Conservation (phyloP, 2,888 invertebrate genomes). For the Chrysolina oricalcia region DNA sequence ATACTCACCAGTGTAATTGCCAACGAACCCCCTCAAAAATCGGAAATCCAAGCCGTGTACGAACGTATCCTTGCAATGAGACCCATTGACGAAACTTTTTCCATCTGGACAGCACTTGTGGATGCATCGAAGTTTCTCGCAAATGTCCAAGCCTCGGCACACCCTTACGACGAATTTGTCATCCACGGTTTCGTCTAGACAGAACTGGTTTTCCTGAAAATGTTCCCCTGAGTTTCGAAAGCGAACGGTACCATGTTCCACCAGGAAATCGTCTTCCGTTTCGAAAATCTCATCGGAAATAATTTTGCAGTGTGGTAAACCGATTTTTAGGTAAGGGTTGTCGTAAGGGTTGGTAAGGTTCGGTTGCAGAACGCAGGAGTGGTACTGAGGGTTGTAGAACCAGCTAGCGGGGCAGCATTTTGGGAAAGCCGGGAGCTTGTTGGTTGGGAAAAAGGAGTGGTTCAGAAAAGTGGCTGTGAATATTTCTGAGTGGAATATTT, state of each 20-base stretch:
- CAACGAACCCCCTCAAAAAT: conserved; percentile 43
- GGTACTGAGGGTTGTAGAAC: conserved; percentile 52
- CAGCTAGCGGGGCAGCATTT: conserved; percentile 61
- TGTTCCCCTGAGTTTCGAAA: conserved; percentile 14
- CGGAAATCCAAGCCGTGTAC: conserved; percentile 59
- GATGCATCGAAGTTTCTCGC: conserved; percentile 66
- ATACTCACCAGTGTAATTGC: conserved; percentile 43
- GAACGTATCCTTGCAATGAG: conserved; percentile 58
- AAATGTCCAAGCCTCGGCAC: conserved; percentile 57
- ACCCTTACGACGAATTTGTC: conserved; percentile 53
- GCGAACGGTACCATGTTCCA: conserved; percentile 9
- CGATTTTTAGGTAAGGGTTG: conserved; percentile 51
- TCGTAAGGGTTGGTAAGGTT: conserved; percentile 27
- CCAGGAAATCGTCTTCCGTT: conserved; percentile 34
- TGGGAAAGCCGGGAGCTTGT: conserved; percentile 40
- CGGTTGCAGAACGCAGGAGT: conserved; percentile 52
- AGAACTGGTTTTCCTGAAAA: conserved; percentile 47
- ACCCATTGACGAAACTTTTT: conserved; percentile 69
- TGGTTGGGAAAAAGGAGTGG: not conserved
- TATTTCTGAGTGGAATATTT: conserved; percentile 36
- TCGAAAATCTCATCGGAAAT: conserved; percentile 53
- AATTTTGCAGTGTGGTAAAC: conserved; percentile 57
- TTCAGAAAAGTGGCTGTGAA: conserved; percentile 23
- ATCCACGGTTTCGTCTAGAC: conserved; percentile 55
- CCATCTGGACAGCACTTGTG: conserved; percentile 76